Conservation (phyloP, 2,113 vertebrate genomes). For the Todiramphus saurophagus region DNA sequence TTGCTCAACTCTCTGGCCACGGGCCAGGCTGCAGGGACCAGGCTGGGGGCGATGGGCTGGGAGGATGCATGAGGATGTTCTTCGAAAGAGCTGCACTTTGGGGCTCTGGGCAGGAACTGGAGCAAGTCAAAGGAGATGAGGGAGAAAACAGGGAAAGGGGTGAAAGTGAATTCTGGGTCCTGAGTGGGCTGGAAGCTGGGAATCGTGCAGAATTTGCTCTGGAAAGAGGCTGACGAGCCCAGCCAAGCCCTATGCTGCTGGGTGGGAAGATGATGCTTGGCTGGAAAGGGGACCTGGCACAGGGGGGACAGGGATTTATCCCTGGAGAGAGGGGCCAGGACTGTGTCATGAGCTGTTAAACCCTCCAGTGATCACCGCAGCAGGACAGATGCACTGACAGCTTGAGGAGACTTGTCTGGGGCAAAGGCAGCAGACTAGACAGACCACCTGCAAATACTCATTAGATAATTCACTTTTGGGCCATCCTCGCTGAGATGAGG, state of each 20-base stretch:
- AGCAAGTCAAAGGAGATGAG: not conserved
- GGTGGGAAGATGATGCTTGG: not conserved
- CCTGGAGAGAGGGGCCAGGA: not conserved
- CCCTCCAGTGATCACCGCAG: not conserved
- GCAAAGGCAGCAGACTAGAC: not conserved
- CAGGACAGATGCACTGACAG: rapidly evolving
- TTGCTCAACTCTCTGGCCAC: constrained; percentile 13
- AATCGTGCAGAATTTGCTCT: not conserved
- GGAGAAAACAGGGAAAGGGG: not conserved
- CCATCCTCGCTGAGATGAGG: not conserved
- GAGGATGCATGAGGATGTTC: not conserved
- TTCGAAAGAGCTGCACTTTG: not conserved
- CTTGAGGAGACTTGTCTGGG: not conserved
- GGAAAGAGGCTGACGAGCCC: not conserved
- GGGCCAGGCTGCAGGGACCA: not conserved
- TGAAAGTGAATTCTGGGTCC: not conserved
- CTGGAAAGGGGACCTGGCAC: not conserved
- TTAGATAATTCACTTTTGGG: not conserved
- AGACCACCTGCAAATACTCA: not conserved
- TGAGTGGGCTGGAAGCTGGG: not conserved
- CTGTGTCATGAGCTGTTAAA: not conserved
- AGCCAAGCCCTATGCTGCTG: not conserved
- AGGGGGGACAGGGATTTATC: not conserved
- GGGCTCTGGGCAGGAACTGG: not conserved
- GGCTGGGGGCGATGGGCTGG: not conserved